phyloP scores from a whole-genome alignment of 2,113 vertebrate genomes.

The Struthidea cinerea region DNA sequence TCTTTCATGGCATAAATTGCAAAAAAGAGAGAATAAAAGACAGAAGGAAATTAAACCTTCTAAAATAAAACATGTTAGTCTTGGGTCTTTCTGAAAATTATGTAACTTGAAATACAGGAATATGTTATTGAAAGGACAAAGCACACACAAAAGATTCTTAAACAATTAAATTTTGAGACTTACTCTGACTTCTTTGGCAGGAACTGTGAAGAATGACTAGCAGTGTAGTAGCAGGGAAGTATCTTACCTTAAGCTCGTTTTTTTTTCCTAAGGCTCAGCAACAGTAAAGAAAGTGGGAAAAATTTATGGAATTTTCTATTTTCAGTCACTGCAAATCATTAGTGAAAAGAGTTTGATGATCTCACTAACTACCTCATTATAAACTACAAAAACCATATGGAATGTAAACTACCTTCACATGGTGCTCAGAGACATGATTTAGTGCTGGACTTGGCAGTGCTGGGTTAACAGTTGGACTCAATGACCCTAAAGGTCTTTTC shows the following conservation, averaged over 20 bases:
- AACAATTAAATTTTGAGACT: neutral
- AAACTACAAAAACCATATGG: neutral
- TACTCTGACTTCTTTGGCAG: neutral
- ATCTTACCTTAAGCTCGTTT: neutral
- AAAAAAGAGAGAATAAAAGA: neutral
- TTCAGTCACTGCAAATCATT: neutral
- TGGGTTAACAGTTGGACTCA: neutral
- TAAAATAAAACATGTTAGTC: neutral
- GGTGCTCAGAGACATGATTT: neutral
- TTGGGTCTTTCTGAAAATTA: neutral
- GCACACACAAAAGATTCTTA: neutral
- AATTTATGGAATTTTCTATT: neutral
- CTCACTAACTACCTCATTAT: neutral
- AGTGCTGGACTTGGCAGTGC: neutral
- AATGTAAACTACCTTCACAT: neutral
- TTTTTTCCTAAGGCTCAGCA: neutral
- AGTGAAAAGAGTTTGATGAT: neutral
- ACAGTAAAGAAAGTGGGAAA: neutral
- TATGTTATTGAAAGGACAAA: neutral
- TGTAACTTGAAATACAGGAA: neutral
- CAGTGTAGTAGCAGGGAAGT: neutral
- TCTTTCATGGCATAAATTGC: neutral
- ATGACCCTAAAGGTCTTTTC: neutral
- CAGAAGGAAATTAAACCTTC: neutral
- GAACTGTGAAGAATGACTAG: neutral